A percentile compares a stretch with the other conserved stretches of the same genome.
Conservation (phyloP, 2,113 vertebrate species). For the Eleginops maclovinus region DNA sequence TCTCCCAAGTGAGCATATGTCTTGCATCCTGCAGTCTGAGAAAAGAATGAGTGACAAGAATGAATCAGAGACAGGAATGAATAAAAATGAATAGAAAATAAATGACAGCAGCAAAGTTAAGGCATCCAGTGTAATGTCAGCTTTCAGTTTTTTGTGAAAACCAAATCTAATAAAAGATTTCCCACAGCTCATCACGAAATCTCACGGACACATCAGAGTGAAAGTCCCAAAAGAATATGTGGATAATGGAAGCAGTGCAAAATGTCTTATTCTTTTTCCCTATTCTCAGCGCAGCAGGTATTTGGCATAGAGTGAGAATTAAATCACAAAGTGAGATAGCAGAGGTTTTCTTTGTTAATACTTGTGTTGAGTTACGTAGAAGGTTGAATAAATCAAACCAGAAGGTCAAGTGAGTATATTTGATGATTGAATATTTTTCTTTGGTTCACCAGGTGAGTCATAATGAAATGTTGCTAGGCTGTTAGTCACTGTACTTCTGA, state of each 20-base stretch:
- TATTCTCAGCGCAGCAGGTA: background rate
- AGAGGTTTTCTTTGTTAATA: background rate
- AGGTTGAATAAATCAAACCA: background rate
- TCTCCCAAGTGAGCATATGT: constrained; percentile 48
- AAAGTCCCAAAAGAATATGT: constrained; percentile 37
- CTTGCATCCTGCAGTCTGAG: constrained; percentile 48
- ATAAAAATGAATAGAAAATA: constrained; percentile 41
- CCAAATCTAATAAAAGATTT: constrained; percentile 61
- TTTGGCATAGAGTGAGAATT: background rate
- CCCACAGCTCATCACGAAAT: constrained; percentile 39
- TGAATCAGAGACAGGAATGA: constrained; percentile 16
- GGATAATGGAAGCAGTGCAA: background rate
- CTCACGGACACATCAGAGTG: constrained; percentile 39
- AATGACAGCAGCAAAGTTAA: constrained; percentile 27
- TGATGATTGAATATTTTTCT: background rate
- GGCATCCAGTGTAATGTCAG: constrained; percentile 30
- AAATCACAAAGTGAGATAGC: background rate
- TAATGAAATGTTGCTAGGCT: constrained; percentile 3
- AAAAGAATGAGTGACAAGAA: constrained; percentile 50
- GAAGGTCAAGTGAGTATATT: constrained; percentile 2
- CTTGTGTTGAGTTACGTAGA: background rate
- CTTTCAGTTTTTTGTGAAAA: constrained; percentile 46
- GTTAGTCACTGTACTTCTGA: background rate
- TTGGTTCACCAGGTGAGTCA: background rate
- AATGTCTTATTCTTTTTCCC: background rate